Conservation (phyloP, 2,888 invertebrate genomes). For the Calliphora vomitoria region DNA sequence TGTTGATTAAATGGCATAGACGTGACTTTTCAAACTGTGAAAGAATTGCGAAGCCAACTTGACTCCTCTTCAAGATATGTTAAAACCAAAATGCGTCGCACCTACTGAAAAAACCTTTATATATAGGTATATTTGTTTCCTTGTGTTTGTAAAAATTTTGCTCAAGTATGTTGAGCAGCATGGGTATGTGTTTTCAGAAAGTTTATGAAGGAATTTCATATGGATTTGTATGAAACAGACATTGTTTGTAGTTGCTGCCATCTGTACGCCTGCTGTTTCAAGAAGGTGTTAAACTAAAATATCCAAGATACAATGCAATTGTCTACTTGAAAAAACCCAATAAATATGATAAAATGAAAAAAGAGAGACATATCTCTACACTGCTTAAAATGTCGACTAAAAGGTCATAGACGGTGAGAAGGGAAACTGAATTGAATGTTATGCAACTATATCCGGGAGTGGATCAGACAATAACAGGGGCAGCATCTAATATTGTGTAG, state of each 20-base stretch:
- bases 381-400: background rate
- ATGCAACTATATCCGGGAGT: too few species aligned
- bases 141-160: background rate
- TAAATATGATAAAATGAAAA: background rate
- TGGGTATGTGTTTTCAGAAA: background rate
- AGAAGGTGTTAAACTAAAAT: constrained; percentile 32
- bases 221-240: background rate
- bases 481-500: too few species aligned
- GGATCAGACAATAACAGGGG: too few species aligned
- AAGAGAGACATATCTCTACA: background rate
- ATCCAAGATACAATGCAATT: constrained; percentile 5
- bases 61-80: too few species aligned
- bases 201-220: background rate
- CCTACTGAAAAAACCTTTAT: too few species aligned
- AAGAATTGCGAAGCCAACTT: too few species aligned
- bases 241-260: constrained; percentile 11
- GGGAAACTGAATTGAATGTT: too few species aligned
- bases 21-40: too few species aligned
- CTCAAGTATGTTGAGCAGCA: background rate
- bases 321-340: background rate
- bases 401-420: too few species aligned
- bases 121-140: background rate
- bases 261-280: background rate
- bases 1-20: too few species aligned
- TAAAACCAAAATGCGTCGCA: too few species aligned